A percentile compares a stretch with the other conserved stretches of the same genome.
Evolutionary conservation across 2,797 vertebrate genomes (phyloP).

Genomic region (Chelon labrosus): DNA sequence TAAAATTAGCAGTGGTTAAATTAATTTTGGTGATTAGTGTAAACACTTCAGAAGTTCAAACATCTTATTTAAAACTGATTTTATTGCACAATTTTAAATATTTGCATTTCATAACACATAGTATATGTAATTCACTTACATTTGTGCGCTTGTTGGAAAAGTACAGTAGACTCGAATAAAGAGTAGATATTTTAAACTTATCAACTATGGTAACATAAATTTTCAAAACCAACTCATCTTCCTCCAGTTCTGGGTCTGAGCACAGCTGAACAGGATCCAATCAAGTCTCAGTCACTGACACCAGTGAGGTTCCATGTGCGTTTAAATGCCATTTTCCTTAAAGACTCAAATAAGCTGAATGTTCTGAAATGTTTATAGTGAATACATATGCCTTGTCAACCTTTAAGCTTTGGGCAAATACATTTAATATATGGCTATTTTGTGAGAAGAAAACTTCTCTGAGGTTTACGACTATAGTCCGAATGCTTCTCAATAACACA

Average conservation of each 20-base stretch:
- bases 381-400: background rate
- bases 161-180: constrained; percentile 64
- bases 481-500: background rate
- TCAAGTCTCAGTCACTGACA: constrained; percentile 7
- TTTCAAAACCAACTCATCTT: background rate
- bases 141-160: constrained; percentile 65
- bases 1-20: background rate
- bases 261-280: constrained; percentile 37
- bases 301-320: background rate
- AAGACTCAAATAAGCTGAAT: background rate
- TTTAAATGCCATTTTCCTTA: background rate
- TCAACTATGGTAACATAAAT: constrained; percentile 22
- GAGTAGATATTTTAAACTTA: constrained; percentile 24
- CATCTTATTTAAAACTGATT: constrained; percentile 40
- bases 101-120: constrained; percentile 29
- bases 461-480: background rate
- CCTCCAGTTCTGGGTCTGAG: constrained; percentile 1
- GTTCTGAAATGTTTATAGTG: constrained; percentile 25
- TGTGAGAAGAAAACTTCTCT: constrained; percentile 3
- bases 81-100: constrained; percentile 75
- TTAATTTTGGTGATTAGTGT: background rate
- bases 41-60: background rate
- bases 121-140: constrained; percentile 43
- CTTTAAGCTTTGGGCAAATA: background rate
- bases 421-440: constrained; percentile 28